These are phyloP conservation scores for Dascyllus trimaculatus DNA, from an alignment of 2,113 vertebrate species.

Conservation along the genomic window DNA sequence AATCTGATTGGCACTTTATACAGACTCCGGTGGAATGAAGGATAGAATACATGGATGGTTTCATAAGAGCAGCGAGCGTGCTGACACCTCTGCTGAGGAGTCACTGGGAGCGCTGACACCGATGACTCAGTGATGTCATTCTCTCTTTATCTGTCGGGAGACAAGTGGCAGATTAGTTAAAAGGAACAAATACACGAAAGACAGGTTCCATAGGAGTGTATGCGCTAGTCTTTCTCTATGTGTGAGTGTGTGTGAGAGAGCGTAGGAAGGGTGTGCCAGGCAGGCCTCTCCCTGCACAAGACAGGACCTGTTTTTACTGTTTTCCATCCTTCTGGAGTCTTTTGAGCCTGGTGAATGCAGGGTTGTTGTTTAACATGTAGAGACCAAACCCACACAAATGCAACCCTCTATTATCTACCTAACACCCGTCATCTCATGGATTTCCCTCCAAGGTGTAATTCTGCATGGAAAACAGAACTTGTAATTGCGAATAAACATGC, in stretches of 20 bases:
- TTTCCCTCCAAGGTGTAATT: neutral
- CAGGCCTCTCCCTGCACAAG: constrained; percentile 77
- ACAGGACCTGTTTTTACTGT: constrained; percentile 68
- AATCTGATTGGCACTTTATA: constrained; percentile 95
- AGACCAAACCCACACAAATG: constrained; percentile 41
- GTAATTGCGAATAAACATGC: neutral
- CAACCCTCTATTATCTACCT: constrained; percentile 8
- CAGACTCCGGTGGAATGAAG: constrained; percentile 99
- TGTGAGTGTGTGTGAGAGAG: constrained; percentile 18
- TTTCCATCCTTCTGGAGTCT: constrained; percentile 52
- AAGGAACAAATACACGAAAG: constrained; percentile 48
- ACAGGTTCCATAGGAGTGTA: constrained; percentile 36
- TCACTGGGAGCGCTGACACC: constrained; percentile 11
- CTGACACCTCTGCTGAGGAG: constrained; percentile 26
- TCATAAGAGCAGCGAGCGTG: constrained; percentile 26
- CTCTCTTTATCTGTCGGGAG: constrained; percentile 38
- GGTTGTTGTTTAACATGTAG: constrained; percentile 34
- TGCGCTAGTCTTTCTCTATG: constrained; percentile 1
- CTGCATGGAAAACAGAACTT: constrained; percentile 13
- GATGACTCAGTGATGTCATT: constrained; percentile 15
- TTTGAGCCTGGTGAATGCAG: constrained; percentile 50
- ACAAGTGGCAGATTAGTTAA: constrained; percentile 50
- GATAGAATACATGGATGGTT: constrained; percentile 91
- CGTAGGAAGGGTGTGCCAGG: constrained; percentile 64
- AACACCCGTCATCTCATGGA: neutral